These are phyloP conservation scores for Pantherophis alleghaniensis DNA, from an alignment of 2,797 vertebrate genomes.

Conservation along the genomic window DNA sequence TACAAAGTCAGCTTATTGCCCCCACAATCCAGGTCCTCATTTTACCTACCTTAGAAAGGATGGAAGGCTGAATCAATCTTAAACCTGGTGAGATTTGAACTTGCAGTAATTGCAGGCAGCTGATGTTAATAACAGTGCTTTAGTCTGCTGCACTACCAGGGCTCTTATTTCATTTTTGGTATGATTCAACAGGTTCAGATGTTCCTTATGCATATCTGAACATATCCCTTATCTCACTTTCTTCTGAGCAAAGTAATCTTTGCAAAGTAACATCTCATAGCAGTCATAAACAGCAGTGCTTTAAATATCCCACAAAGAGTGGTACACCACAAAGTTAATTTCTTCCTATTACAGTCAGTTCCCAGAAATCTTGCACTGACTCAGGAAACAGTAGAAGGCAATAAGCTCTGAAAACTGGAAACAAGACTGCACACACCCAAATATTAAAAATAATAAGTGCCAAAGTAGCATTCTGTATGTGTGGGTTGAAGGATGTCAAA, in stretches of 20 bases:
- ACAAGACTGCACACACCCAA: not conserved
- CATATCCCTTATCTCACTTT: not conserved
- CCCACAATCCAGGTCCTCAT: no score
- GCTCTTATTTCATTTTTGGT: not conserved
- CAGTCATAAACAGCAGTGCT: not conserved
- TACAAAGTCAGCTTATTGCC: no score
- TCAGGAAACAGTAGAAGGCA: not conserved
- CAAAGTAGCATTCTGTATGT: not conserved
- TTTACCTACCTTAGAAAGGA: no score
- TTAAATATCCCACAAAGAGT: not conserved
- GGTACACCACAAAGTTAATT: not conserved
- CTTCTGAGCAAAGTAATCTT: not conserved
- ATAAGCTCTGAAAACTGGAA: not conserved
- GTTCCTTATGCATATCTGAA: not conserved
- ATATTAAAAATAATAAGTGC: not conserved
- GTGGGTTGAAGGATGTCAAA: not conserved
- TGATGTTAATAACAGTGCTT: no score
- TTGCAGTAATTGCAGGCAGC: no score
- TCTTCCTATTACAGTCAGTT: not conserved
- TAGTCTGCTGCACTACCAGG: no score
- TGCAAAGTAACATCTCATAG: not conserved
- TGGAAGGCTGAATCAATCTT: no score
- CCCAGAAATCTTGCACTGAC: not conserved
- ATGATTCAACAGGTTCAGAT: not conserved
- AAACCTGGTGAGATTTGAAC: no score